A percentile compares a stretch with the other conserved stretches of the same genome.
These are phyloP conservation scores for Alauda arvensis DNA, from an alignment of 2,797 vertebrate genomes.

Conservation along the genomic window DNA sequence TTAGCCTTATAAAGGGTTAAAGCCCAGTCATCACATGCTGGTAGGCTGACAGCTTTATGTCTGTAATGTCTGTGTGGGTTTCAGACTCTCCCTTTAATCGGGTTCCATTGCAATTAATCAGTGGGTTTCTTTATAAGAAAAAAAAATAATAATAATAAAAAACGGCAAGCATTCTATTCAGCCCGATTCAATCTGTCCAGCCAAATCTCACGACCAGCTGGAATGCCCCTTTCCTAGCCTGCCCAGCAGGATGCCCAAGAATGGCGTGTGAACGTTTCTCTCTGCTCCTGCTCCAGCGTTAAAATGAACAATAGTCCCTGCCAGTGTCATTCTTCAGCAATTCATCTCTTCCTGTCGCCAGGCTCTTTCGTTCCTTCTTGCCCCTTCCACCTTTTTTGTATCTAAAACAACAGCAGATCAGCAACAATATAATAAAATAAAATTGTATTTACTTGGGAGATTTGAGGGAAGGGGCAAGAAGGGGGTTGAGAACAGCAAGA, in stretches of 20 bases:
- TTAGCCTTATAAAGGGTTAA: conserved; percentile 46
- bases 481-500: neutral
- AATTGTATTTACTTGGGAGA: conserved; percentile 57
- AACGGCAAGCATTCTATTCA: conserved; percentile 73
- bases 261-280: conserved; percentile 91
- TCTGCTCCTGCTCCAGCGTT: conserved; percentile 82
- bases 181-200: conserved; percentile 80
- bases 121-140: conserved; percentile 58
- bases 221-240: conserved; percentile 84
- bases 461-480: neutral
- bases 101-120: conserved; percentile 63
- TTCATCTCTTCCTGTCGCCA: conserved; percentile 69
- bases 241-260: conserved; percentile 88
- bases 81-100: conserved; percentile 56
- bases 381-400: conserved; percentile 68
- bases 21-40: conserved; percentile 22
- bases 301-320: conserved; percentile 87
- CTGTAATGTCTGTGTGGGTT: conserved; percentile 35
- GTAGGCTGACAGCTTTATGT: conserved; percentile 60
- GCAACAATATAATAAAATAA: conserved; percentile 60
- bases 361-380: conserved; percentile 58
- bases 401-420: conserved; percentile 54
- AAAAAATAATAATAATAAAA: conserved; percentile 54
- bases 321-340: conserved; percentile 83
- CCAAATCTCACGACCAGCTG: conserved; percentile 84